These are phyloP conservation scores for Arothron firmamentum DNA, from an alignment of 2,113 vertebrate genomes.

Conservation along the genomic window DNA sequence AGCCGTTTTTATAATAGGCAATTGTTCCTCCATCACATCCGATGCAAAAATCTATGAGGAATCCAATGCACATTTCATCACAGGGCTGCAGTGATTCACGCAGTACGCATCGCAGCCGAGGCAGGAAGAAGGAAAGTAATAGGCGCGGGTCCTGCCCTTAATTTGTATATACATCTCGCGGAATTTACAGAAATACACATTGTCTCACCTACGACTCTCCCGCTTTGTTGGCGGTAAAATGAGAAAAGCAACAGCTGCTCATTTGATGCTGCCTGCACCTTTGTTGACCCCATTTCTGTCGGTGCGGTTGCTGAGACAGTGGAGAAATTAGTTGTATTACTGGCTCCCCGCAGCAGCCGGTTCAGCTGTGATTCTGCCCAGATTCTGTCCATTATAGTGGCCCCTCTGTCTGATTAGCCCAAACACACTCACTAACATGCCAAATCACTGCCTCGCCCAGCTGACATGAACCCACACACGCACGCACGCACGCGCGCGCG, in stretches of 20 bases:
- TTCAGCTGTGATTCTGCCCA: conserved; percentile 98
- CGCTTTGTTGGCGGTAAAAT: conserved; percentile 72
- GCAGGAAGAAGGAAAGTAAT: conserved; percentile 65
- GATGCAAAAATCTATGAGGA: conserved; percentile 57
- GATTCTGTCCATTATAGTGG: conserved; percentile 98
- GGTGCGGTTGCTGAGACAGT: conserved; percentile 83
- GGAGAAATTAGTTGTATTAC: conserved; percentile 98
- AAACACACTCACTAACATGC: conserved; percentile 99
- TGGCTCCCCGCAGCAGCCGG: conserved; percentile 80
- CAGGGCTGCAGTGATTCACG: conserved; percentile 57
- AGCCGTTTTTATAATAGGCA: conserved; percentile 72
- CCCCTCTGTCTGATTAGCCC: conserved; percentile 94
- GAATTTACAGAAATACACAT: conserved; percentile 60
- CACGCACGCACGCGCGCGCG: background rate
- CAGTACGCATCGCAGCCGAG: conserved; percentile 48
- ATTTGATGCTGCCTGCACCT: conserved; percentile 87
- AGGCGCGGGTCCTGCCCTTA: conserved; percentile 75
- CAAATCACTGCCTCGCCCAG: conserved; percentile 96
- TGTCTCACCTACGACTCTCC: conserved; percentile 34
- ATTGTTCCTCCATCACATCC: conserved; percentile 72
- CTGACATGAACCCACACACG: conserved; percentile 70
- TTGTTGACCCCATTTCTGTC: conserved; percentile 91
- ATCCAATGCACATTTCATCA: conserved; percentile 71
- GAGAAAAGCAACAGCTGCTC: conserved; percentile 88
- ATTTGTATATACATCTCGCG: conserved; percentile 78